phyloP scores from a whole-genome alignment of 2,797 vertebrate genomes.

The Smutsia gigantea region DNA sequence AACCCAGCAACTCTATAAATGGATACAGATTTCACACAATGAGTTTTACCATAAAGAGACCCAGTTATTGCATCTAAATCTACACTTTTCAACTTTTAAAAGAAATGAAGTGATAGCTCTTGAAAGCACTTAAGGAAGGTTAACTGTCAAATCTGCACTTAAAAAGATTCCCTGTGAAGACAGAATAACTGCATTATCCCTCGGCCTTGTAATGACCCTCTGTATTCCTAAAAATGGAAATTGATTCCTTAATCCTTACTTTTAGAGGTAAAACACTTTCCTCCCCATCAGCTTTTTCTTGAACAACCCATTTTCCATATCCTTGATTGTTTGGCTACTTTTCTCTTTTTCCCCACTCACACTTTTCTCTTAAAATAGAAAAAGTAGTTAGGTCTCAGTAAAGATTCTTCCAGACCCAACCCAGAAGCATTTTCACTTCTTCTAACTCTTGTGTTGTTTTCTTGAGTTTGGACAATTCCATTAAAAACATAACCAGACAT shows the following conservation, averaged over 20 bases:
- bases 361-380: not conserved
- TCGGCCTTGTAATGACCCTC: not conserved
- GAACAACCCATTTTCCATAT: not conserved
- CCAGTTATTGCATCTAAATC: not conserved
- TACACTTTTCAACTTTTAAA: conserved; percentile 56
- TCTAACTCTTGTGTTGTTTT: conserved; percentile 15
- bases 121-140: conserved; percentile 23
- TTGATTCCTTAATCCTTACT: not conserved
- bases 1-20: not conserved
- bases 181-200: not conserved
- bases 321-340: not conserved
- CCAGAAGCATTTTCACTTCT: conserved; percentile 6
- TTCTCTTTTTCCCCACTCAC: not conserved
- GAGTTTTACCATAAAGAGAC: not conserved
- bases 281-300: not conserved
- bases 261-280: not conserved
- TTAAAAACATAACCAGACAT: conserved; percentile 75
- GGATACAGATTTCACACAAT: not conserved
- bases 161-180: conserved; percentile 45
- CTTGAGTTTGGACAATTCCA: conserved; percentile 60
- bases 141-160: conserved; percentile 52
- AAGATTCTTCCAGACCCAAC: conserved; percentile 30
- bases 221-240: not conserved
- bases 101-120: conserved; percentile 40
- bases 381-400: not conserved